phyloP scores from a whole-genome alignment of 2,797 vertebrate species.

The Channallabes apus region DNA sequence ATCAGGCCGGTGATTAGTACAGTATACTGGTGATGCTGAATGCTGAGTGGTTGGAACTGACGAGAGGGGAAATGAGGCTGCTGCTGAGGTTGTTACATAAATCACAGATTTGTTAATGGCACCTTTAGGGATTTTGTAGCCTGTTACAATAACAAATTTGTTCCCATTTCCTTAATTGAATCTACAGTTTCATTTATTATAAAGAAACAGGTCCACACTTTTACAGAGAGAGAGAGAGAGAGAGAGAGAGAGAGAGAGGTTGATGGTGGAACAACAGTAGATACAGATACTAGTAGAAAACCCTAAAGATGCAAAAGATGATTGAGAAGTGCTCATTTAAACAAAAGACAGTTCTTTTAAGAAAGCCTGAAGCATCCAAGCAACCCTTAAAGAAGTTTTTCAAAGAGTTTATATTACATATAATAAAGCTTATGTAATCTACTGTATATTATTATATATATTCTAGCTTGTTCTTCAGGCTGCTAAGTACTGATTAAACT shows the following conservation, averaged over 20 bases:
- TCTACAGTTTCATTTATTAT: no score
- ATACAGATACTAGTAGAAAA: not conserved
- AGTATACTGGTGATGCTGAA: no score
- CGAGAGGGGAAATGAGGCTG: no score
- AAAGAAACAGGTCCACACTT: no score
- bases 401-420: not conserved
- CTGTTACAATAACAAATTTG: no score
- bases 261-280: not conserved
- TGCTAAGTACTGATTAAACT: not conserved
- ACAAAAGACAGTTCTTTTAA: not conserved
- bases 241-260: slow-evolving; percentile 50
- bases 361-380: not conserved
- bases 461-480: not conserved
- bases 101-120: no score
- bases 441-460: not conserved
- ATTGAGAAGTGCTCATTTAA: not conserved
- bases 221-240: slow-evolving; percentile 42
- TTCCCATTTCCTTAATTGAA: no score
- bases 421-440: not conserved
- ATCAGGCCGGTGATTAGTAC: no score
- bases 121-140: no score
- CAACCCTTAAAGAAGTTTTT: not conserved
- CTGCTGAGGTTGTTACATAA: no score
- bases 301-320: not conserved
- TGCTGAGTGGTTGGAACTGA: no score